A percentile compares a stretch with the other conserved stretches of the same genome.
These are phyloP conservation scores for Cochlearius cochlearius DNA, from an alignment of 2,113 vertebrate species.

Conservation along the genomic window DNA sequence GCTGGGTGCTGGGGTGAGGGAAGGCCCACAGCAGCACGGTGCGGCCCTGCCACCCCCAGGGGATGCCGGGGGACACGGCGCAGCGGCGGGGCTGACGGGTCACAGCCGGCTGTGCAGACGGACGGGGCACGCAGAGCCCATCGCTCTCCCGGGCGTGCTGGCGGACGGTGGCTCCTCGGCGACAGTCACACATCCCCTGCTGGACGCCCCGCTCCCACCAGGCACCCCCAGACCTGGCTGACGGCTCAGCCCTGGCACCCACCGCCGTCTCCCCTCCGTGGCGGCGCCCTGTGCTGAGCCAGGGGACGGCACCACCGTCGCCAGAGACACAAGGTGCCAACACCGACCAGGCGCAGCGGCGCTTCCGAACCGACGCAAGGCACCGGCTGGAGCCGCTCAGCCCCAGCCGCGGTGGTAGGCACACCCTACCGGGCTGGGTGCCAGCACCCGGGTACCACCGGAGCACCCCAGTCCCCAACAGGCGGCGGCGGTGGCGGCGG, in stretches of 20 bases:
- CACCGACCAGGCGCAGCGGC: not conserved
- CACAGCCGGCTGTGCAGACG: rapidly evolving
- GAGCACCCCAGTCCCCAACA: not conserved
- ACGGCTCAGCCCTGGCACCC: not conserved
- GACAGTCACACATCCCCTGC: not conserved
- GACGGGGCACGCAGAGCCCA: rapidly evolving
- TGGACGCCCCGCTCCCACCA: not conserved
- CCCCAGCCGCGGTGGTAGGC: rapidly evolving
- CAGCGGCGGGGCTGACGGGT: not conserved
- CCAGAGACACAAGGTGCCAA: not conserved
- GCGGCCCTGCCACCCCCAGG: not conserved
- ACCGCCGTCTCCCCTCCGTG: not conserved
- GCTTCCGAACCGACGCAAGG: not conserved
- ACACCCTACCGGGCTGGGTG: not conserved
- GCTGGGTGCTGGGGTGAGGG: not conserved
- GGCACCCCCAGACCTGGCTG: rapidly evolving
- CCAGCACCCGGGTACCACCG: rapidly evolving
- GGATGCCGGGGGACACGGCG: not conserved
- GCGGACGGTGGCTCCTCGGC: rapidly evolving
- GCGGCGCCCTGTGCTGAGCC: rapidly evolving
- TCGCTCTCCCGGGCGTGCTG: rapidly evolving
- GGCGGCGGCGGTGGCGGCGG: not conserved
- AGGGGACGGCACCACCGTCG: not conserved
- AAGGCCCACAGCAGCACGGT: not conserved
- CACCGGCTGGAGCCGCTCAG: not conserved